Evolutionary conservation across 30 jellyfish, hydroid and myxozoan species (phyloP), one percentile per base, ranked within the genome.

Genomic region (Cassiopea xamachana): DNA sequence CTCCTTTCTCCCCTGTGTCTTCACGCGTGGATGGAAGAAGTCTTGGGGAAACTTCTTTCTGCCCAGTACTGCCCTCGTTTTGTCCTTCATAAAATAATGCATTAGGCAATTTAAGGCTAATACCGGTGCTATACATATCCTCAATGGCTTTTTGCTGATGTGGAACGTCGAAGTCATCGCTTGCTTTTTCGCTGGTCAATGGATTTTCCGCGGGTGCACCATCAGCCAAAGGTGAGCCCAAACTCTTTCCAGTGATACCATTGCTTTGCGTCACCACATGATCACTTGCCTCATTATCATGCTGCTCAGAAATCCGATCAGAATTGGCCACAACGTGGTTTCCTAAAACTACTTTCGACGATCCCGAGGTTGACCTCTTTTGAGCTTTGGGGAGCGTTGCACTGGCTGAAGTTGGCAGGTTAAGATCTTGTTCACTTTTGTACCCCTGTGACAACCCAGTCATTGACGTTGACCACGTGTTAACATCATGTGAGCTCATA

Each of bases 381-480:
- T 17, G 16, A 49, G 50, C 67, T 55, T 18, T 17, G 39, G 90
- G 90, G 39, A 82, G 49, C 17, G 90, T 67, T 6, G 82, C 44
- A 67, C 82, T 82, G 64, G 72, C 49, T 69, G n/a, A 62, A 4
- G 50, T 78, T 27, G 16, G 39, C 48, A 79, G 80, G 7, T 19
- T 67, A 1, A 82, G 90, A 5, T 73, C 51, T 46, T 87, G 85
- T 12, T 87, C 89, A 43, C 68, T 78, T 61, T 80, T 80, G 86
- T 64, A 44, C 71, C 75, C 69, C 39, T 43, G 46, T 4, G 95
- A 67, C n/a, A 88, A 82, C 27, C 79, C 95, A 39, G 48, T 78
- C 95, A 88, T 88, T 70, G 95, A 88, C 44, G 81, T 84, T 0
- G 95, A 88, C 95, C 95, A 88, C 7, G 90, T 81, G 4, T 47